Evolutionary conservation across 2,888 invertebrate species (phyloP), one percentile per base, ranked within the genome.

Genomic region (Prosopocoilus inquinatus): DNA sequence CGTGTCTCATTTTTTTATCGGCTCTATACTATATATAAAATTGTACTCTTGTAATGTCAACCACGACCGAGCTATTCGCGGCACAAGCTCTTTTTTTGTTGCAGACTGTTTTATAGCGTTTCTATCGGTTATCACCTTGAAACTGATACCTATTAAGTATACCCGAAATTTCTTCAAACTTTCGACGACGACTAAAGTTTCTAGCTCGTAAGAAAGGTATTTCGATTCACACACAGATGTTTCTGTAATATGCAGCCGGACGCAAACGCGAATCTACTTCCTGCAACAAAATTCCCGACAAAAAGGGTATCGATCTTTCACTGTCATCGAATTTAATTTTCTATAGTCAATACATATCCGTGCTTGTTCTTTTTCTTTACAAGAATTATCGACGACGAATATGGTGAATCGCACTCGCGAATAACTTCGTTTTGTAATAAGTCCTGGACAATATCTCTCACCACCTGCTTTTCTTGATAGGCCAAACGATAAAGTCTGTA

Each of bases 101-200:
- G 73, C 66, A 0, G 71, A 72, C 53, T 60, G 63, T 13, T 64
- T 53, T 36, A 74, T 69, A 1, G 72, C 69, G 9, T 62, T 57
- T 44, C 72, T 73, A 57, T 73, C 72, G 0, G 71, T 74, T 1
- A 72, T 61, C 8, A 73, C 66, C 55, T 67, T 72, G 44, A 72
- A 70, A 13, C 58, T 46, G 32, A 55, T 50, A 4, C 68, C 70
- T 7, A 70, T 32, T 3, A 75, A 51, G 50, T 72, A 73, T 1
- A 70, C 60, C 11, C 70, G 41, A 59, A 73, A 74, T 50, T 70
- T 73, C 20, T 69, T 68, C 1, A 74, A 41, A 0, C 71, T 66
- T 55, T 69, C 54, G 9, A 73, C 62, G 3, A 74, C 58, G 0
- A 71, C 72, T 9, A 73, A 48, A 2, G 71, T 69, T 63, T 75